phyloP scores from a whole-genome alignment of 1,140 invertebrate species.

The Drosophila seguyi region DNA sequence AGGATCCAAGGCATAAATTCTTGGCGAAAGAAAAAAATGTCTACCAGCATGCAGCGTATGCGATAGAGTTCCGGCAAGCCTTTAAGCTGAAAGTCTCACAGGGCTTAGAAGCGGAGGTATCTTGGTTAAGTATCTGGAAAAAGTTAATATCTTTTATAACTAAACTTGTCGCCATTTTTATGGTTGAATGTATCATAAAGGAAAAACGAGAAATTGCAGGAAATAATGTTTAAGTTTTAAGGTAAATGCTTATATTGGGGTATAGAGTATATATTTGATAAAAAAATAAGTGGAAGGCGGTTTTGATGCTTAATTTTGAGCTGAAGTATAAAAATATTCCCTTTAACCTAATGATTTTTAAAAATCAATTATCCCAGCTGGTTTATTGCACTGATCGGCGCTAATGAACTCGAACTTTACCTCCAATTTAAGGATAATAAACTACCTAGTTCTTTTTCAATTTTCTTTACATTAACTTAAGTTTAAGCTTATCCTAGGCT shows the following conservation, averaged over 20 bases:
- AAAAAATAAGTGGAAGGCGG: not conserved
- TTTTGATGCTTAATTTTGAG: not conserved
- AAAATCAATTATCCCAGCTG: not conserved
- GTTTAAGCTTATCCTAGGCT: not conserved
- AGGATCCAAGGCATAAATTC: constrained; percentile 30
- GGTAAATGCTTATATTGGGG: not conserved
- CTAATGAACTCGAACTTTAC: not conserved
- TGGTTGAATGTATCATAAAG: not conserved
- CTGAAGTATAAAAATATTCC: not conserved
- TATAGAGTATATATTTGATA: not conserved
- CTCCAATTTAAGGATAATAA: not conserved
- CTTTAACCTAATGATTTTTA: not conserved
- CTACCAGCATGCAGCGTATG: constrained; percentile 6
- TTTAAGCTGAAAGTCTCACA: not conserved
- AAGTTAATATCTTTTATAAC: constrained; percentile 10
- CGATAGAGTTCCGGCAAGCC: constrained; percentile 9
- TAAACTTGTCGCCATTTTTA: constrained; percentile 2
- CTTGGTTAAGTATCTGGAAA: not conserved
- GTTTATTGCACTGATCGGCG: constrained; percentile 1
- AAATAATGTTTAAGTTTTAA: not conserved
- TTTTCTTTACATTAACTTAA: not conserved
- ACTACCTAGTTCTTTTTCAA: not conserved
- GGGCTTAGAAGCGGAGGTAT: not conserved
- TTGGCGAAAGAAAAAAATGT: not conserved
- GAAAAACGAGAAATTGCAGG: not conserved